A percentile compares a stretch with the other conserved stretches of the same genome.
These are phyloP conservation scores for Macroramphosus scolopax DNA, from an alignment of 2,797 vertebrate species.

Conservation along the genomic window DNA sequence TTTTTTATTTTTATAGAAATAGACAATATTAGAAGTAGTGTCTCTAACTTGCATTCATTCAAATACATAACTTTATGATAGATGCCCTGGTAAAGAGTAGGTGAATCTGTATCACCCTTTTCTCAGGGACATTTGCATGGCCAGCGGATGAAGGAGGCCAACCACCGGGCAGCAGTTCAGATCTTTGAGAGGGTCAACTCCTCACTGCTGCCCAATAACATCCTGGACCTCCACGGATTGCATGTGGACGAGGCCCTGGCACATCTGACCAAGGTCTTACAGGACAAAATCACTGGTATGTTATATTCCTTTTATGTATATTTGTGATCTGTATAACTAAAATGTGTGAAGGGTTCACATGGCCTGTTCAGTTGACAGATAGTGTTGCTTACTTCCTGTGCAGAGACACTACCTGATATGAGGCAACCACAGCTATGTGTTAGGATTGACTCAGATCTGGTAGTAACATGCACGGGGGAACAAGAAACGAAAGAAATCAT, in stretches of 20 bases:
- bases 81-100: neutral
- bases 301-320: too few species aligned
- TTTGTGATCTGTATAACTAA: too few species aligned
- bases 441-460: too few species aligned
- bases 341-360: too few species aligned
- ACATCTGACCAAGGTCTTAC: slow-evolving; percentile 83
- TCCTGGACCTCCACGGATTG: slow-evolving; percentile 96
- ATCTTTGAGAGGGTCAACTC: slow-evolving; percentile 92
- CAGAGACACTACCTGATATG: too few species aligned
- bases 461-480: too few species aligned
- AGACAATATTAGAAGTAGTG: neutral
- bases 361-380: too few species aligned
- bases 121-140: slow-evolving; percentile 89
- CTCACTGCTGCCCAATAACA: slow-evolving; percentile 89
- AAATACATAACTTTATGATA: too few species aligned
- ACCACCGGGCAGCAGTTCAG: slow-evolving; percentile 87
- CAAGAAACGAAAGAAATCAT: too few species aligned
- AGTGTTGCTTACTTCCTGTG: too few species aligned
- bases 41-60: neutral
- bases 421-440: too few species aligned
- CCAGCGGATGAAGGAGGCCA: slow-evolving; percentile 91
- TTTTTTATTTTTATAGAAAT: too few species aligned
- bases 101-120: neutral
- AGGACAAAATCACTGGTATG: slow-evolving; percentile 86
- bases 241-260: slow-evolving; percentile 92